These are phyloP conservation scores for Xiphias gladius DNA, from an alignment of 2,113 vertebrate genomes.

Conservation along the genomic window DNA sequence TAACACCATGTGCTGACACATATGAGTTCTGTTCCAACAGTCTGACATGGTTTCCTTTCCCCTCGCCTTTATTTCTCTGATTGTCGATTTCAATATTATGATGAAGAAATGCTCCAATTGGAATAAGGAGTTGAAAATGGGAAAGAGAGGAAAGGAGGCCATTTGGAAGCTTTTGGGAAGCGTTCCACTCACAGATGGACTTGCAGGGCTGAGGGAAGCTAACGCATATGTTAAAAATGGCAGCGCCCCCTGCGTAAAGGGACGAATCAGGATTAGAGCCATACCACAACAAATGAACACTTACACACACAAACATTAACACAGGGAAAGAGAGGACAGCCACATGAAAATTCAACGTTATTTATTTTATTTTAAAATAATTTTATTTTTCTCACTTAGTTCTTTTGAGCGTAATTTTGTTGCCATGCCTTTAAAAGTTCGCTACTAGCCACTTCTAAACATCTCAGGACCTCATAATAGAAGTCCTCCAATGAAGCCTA, in stretches of 20 bases:
- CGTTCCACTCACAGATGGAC: conserved; percentile 70
- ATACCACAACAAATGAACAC: conserved; percentile 73
- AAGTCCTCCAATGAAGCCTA: conserved; percentile 83
- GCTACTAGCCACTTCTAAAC: conserved; percentile 84
- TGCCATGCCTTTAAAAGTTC: conserved; percentile 91
- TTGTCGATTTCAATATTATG: conserved; percentile 23
- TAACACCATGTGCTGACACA: conserved; percentile 70
- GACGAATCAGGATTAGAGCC: conserved; percentile 74
- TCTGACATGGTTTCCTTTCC: conserved; percentile 67
- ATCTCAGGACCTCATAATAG: conserved; percentile 88
- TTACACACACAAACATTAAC: conserved; percentile 65
- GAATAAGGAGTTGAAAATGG: background rate
- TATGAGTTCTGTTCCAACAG: conserved; percentile 56
- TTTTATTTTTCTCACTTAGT: conserved; percentile 87
- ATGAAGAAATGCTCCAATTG: background rate
- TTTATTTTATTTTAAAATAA: conserved; percentile 98
- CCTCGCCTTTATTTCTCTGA: conserved; percentile 12
- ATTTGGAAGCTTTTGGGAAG: conserved; percentile 63
- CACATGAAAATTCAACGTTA: conserved; percentile 72
- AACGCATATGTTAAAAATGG: conserved; percentile 66
- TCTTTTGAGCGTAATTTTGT: conserved; percentile 89
- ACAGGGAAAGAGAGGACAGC: conserved; percentile 83
- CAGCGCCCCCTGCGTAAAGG: conserved; percentile 48
- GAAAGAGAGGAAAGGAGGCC: conserved; percentile 70
- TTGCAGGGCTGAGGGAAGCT: conserved; percentile 57